phyloP scores from a whole-genome alignment of 2,888 invertebrate genomes.

The Metellina segmentata region DNA sequence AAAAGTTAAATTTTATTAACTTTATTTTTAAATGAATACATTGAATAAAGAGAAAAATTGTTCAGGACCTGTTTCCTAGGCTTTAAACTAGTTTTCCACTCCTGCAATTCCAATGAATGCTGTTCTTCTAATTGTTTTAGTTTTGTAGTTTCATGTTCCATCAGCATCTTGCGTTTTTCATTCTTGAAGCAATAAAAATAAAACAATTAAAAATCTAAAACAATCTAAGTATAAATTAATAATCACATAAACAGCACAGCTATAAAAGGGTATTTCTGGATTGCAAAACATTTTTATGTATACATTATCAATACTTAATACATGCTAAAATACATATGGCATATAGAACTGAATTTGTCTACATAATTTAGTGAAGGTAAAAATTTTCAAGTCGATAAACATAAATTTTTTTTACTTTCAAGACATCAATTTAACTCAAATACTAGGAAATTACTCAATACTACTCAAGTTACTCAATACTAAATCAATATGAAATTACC shows the following conservation, averaged over 20 bases:
- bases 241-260: neutral
- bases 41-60: neutral
- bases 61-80: slow-evolving; percentile 95
- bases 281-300: too few relatives aligned
- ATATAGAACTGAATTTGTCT: too few relatives aligned
- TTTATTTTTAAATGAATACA: neutral
- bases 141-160: slow-evolving; percentile 97
- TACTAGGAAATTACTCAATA: too few relatives aligned
- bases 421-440: too few relatives aligned
- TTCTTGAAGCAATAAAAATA: slow-evolving; percentile 79
- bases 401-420: too few relatives aligned
- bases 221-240: neutral
- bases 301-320: too few relatives aligned
- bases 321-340: too few relatives aligned
- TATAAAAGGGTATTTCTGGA: too few relatives aligned
- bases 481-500: slow-evolving; percentile 79
- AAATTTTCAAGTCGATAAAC: too few relatives aligned
- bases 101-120: slow-evolving; percentile 90
- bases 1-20: neutral
- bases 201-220: too few relatives aligned
- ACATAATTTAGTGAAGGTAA: too few relatives aligned
- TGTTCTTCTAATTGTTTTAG: slow-evolving; percentile 95
- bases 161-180: slow-evolving; percentile 88
- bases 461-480: too few relatives aligned
- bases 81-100: slow-evolving; percentile 94